phyloP scores from a whole-genome alignment of 2,113 vertebrate species.

The Calidris pygmaea region DNA sequence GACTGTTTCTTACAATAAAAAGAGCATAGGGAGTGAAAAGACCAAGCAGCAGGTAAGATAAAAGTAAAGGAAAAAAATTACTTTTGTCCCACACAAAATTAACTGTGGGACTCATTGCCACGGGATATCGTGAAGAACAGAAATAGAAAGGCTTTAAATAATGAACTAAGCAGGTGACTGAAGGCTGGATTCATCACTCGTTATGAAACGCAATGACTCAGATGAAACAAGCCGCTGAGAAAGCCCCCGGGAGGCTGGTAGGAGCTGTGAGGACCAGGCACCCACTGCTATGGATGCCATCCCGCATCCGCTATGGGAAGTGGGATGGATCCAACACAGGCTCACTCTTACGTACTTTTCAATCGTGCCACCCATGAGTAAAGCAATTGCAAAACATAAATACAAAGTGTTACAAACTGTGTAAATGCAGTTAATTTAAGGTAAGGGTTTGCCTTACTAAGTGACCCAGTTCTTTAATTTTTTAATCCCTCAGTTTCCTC shows the following conservation, averaged over 20 bases:
- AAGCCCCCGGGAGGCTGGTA: neutral
- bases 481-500: neutral
- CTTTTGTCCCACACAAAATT: neutral
- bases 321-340: neutral
- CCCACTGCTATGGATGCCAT: neutral
- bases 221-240: neutral
- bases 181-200: neutral
- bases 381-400: neutral
- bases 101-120: neutral
- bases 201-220: neutral
- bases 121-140: neutral
- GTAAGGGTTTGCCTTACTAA: neutral
- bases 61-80: neutral
- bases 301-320: neutral
- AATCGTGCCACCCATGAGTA: neutral
- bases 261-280: neutral
- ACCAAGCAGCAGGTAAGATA: neutral
- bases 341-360: neutral
- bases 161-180: neutral
- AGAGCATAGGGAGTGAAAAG: neutral
- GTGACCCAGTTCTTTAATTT: neutral
- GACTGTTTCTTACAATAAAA: neutral
- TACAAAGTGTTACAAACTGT: neutral
- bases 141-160: neutral
- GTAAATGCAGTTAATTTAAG: neutral